These are phyloP conservation scores for Dermochelys coriacea DNA, from an alignment of 2,797 vertebrate species.

Conservation along the genomic window DNA sequence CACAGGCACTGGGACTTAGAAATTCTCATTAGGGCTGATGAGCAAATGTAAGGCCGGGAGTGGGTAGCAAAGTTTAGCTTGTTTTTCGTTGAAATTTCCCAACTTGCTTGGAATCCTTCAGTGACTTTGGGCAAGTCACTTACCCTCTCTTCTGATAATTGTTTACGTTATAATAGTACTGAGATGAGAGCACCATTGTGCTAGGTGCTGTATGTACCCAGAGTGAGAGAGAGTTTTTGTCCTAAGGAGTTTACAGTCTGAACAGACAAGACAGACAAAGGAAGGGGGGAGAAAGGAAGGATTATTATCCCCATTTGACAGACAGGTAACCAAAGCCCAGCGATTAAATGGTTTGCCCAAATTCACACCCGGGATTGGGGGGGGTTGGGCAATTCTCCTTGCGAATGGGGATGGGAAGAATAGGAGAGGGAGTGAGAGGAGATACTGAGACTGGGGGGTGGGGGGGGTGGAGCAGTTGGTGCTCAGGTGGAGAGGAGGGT, in stretches of 20 bases:
- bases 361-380: neutral
- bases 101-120: accelerated
- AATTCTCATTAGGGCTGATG: neutral
- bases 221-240: neutral
- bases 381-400: neutral
- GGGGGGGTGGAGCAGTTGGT: neutral
- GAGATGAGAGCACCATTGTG: neutral
- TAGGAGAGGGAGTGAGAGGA: neutral
- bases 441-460: slow-evolving; percentile 4
- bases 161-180: neutral
- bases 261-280: neutral
- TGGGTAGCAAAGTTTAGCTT: neutral
- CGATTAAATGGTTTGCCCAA: neutral
- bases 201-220: neutral
- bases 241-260: neutral
- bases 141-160: neutral
- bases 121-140: neutral
- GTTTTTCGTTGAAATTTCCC: neutral
- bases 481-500: neutral
- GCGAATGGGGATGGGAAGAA: slow-evolving; percentile 39
- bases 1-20: neutral
- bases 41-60: accelerated
- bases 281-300: neutral
- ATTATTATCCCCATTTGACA: accelerated
- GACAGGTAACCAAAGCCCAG: accelerated